Base-by-base conservation (phyloP, 2,888 invertebrate species). In the Diaphora mendica region DNA sequence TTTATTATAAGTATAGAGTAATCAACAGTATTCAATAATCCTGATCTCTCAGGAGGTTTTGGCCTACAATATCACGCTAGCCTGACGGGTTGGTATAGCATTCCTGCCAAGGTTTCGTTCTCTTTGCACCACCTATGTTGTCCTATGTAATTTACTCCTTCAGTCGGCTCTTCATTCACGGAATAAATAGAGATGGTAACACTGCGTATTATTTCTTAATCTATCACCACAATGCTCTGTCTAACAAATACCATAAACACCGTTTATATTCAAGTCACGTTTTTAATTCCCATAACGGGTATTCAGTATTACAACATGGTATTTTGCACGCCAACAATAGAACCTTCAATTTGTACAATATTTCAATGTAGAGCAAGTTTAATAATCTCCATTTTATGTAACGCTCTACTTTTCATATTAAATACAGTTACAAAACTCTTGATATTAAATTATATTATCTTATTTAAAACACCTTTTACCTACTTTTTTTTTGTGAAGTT, bases 221-320 rank as follows among this genome's bases (percentile, higher is more conserved):
- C 39, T 11, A 39, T 11, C 39, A 11, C 44, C 44, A 17, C 11
- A 3, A 30, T 15, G 13, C 59, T 26, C 13, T 59, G 13, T 13
- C 26, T 30, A 4, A 59, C 26, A 59, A 59, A 59, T 30, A 26
- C 59, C 59, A 30, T 11, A 26, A 30, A 30, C 9, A 59, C 26
- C 59, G 15, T 59, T 30, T 59, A 59, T 15, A 71, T 44, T 64
- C 30, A 0, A 59, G 3, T 51, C 72, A 69, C 69, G 35, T 68
- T 68, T 68, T 39, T n/a, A 42, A 59, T 71, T 26, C 65, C 59
- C 66, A 64, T 68, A 71, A 69, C 55, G 42, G 72, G n/a, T 35
- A 23, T 48, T 20, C 51, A 33, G 15, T 33, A 51, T 69, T 62
- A 69, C 66, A 66, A 65, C 39, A 64, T 35, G 35, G 48, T 48